Evolutionary conservation across 2,797 vertebrate species (phyloP), one percentile per base, ranked within the genome.

Genomic region (Lithobates sylvaticus): DNA sequence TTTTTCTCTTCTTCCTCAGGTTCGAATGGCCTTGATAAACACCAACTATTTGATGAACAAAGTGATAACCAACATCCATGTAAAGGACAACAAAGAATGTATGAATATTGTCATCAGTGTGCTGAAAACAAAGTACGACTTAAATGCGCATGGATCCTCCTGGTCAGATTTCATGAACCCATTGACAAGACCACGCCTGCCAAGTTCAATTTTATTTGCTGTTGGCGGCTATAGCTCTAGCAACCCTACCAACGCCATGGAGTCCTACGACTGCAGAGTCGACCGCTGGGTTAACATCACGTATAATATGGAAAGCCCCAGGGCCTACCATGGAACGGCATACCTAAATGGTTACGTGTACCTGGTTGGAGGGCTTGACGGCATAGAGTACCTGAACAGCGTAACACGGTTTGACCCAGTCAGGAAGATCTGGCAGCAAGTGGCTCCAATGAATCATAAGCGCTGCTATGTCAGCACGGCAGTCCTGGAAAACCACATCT

Each of bases 381-480:
- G 34, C 0, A 39, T 91, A 0, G 93, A 95, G 84, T 92, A 94
- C 64, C 95, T 94, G 84, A 98, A 93, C 91, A 95, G 32, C 3
- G 32, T 32, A 3, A 32, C 32, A 3, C 32, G 32, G 32, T 32
- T 32, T 3, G 92, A 97, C 88, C 93, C 94, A 0, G 89, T 91
- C 3, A 93, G 90, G 27, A 93, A 84, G 69, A 94, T 86, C 0
- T 97, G 96, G 96, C 91, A 95, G 8, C 93, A 97, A 86, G 94
- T 93, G 3, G 93, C 95, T 0, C 94, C 96, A 8, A 97, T 97
- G 97, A 89, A 96, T 88, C 91, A 50, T 0, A 90, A 92, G 3
- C 95, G 96, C 64, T 95, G 96, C 91, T 97, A 96, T 0, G 93
- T 97, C 32, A 97, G 97, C 0, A 94, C 96, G 8, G 87, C 95